Base-by-base conservation (phyloP, 2,797 vertebrate species). In the Schizopygopsis pylzovi region DNA sequence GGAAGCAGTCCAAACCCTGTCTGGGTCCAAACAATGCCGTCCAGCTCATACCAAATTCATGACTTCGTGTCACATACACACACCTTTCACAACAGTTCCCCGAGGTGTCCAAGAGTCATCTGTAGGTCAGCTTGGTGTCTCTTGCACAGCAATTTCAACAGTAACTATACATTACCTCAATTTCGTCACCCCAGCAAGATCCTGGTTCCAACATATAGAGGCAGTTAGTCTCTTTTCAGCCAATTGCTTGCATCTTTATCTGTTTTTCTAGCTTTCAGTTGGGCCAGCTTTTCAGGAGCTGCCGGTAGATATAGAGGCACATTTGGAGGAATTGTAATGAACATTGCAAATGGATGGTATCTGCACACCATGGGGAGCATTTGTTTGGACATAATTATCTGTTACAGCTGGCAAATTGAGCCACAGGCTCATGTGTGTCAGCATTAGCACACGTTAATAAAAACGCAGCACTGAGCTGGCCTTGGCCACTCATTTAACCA, bases 341-440 rank as follows among this genome's bases (percentile, higher is more conserved):
- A 93, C 87, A 86, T 90, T 86, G 89, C 90, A 89, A 43, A 91
- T 86, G 90, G 92, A 93, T 91, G 92, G 92, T 92, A 86, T 84
- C 63, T 82, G 73, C 86, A 89, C 86, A 89, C 92, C 90, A 91
- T 83, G 73, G 4, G 91, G 93, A 94, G 86, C 78, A 85, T 91
- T 92, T 94, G 93, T 94, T 94, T 94, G 91, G 91, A 94, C 92
- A 93, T 94, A 94, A 94, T 94, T 92, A 94, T 93, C 90, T 92
- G 90, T 89, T 92, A 90, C 93, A 94, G 93, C 92, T 93, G 92
- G 90, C 85, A 82, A 87, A 90, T 82, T 76, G 86, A 85, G 84
- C 73, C 83, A 73, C 70, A 68, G 28, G 85, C 80, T 63, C 43
- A 43, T 70, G 79, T 79, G 79, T 52, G 41, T 61, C 52, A 20